Base-by-base conservation (phyloP, 1,140 invertebrate species). In the Drosophila erecta region DNA sequence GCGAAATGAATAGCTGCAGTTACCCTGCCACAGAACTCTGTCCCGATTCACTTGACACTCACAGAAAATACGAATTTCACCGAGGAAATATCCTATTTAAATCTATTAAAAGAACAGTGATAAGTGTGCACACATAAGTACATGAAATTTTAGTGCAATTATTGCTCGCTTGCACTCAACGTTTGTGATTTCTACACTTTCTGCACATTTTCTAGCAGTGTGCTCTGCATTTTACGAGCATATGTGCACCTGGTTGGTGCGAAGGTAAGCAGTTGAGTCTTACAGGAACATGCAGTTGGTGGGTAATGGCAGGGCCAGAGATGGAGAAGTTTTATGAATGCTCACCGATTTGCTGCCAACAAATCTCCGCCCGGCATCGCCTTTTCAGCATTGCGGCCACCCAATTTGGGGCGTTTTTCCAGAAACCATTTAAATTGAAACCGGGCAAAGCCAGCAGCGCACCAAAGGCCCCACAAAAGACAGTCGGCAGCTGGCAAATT, bases 1-100 rank as follows among this genome's bases (percentile, higher is more conserved):
- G 74, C 62, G 64, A 76, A 76, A 76, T 76, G 74, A 76, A 76
- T 76, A 67, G 74, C 73, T 60, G 73, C 62, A 62, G 69, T 60
- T 73, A 60, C 60, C 55, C 70, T 71, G 70, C 69, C 67, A 46
- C 43, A 70, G 51, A 57, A 33, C 53, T 33, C 24, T 40, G 22
- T 46, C 4, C 59, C 47, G 47, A 65, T 65, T 69, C 49, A 24
- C 33, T 30, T 0, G 17, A 20, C 49, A 66, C 64, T 67, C n/a
- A 0, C 0, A 17, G 20, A 59, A 64, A 59, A 20, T 51, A 8
- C 12, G 6, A 10, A 41, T 41, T 41, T 17, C 22, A 0, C 22
- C 22, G 2, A 4, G 22, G 22, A 24, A 24, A 24, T 24, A 24
- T 24, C 4, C 22, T 4, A 24, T 4, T 24, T 24, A 24, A 24